Evolutionary conservation across 1,140 invertebrate species (phyloP).

Genomic region (Cyrtorhinus lividipennis): DNA sequence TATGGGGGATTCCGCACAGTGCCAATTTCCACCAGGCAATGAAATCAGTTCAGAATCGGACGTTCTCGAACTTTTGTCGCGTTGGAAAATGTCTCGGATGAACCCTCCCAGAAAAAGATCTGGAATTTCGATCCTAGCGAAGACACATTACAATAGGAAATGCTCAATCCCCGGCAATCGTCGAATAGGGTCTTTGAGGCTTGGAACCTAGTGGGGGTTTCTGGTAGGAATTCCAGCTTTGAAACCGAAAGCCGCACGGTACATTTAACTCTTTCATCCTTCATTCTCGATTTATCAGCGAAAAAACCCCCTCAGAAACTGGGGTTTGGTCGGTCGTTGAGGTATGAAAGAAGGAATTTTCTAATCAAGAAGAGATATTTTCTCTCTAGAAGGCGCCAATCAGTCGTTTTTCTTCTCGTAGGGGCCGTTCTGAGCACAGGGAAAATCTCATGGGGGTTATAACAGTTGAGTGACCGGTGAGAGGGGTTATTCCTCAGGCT

Average conservation of each 20-base stretch:
- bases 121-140: neutral
- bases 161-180: neutral
- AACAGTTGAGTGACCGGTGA: no score
- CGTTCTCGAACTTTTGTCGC: no score
- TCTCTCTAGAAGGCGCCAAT: neutral
- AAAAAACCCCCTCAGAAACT: neutral
- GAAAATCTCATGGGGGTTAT: no score
- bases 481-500: no score
- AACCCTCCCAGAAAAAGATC: no score
- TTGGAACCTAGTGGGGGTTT: neutral
- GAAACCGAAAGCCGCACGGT: neutral
- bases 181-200: neutral
- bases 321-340: neutral
- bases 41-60: no score
- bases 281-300: neutral
- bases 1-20: no score
- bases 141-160: slow-evolving; percentile 4
- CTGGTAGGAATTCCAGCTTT: neutral
- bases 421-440: no score
- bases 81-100: no score
- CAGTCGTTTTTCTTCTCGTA: neutral
- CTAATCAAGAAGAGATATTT: neutral
- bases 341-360: neutral
- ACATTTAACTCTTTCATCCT: slow-evolving; percentile 6
- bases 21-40: no score